Evolutionary conservation across 2,113 vertebrate species (phyloP), one percentile per base, ranked within the genome.

Genomic region (Microcebus tavaratra): DNA sequence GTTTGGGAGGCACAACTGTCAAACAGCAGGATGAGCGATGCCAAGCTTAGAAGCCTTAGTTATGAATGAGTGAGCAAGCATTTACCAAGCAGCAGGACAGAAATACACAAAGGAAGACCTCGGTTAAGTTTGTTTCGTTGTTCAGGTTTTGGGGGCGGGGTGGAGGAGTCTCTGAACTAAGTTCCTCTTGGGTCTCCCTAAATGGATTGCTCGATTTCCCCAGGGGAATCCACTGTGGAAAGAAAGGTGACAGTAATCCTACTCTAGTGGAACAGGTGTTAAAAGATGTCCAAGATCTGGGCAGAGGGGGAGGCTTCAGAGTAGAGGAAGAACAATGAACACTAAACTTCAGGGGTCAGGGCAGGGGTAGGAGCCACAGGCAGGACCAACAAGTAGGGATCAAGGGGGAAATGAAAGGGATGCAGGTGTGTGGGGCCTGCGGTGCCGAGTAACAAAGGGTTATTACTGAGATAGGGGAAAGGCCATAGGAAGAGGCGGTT

Each of bases 1-100:
- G 29, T 61, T 91, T 88, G 76, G 89, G 81, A 97, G 91, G 39
- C 91, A 81, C 50, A 81, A 48, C 92, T 97, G 97, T 97, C 97
- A 97, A 96, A 96, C 72, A 95, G 42, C 39, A 57, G 63, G 72
- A 92, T 95, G 82, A 96, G 45, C 2, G 9, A 91, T 93, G 83
- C 42, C 42, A n/a, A 65, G 88, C 59, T 94, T 68, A 81, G 96
- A 92, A 92, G 76, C 94, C 42, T 96, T 31, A 9, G 50, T 82
- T 94, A 48, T 81, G 90, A 95, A 88, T 81, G 89, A 85, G 57
- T 6, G 53, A 76, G 65, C 78, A 12, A 0, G 34, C 36, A 17
- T 79, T 73, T 75, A 84, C 88, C 75, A 57, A 53, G 67, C 48
- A 83, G 55, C 3, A 6, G 61, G 48, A 48, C 79, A 65, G 65